phyloP scores from a whole-genome alignment of 2,888 invertebrate species.

The Pinctada fucata region DNA sequence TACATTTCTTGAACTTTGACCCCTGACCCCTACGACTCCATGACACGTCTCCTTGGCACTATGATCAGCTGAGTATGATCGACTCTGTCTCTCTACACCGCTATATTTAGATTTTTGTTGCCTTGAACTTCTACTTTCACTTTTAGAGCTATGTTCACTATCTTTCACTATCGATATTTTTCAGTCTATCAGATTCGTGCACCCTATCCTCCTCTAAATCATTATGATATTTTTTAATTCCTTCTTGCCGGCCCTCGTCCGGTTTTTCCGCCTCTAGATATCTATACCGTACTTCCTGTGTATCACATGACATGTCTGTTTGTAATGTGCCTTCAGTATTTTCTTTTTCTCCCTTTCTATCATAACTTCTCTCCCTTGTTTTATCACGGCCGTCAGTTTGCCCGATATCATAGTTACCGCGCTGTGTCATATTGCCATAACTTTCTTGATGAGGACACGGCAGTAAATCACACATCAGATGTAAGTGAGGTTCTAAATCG shows the following conservation, averaged over 20 bases:
- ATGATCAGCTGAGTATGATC: no score
- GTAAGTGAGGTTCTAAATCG: slow-evolving; percentile 60
- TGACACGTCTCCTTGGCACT: not conserved
- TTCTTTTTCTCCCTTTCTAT: not conserved
- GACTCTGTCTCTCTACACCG: no score
- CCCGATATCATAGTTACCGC: no score
- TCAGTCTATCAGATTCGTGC: not conserved
- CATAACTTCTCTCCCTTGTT: slow-evolving; percentile 3
- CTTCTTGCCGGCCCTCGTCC: slow-evolving; percentile 45
- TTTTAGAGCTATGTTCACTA: not conserved
- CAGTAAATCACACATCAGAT: slow-evolving; percentile 62
- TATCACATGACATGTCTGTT: not conserved
- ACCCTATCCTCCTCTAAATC: not conserved
- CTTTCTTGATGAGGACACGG: slow-evolving; percentile 57
- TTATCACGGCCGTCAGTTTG: not conserved
- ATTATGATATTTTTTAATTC: not conserved
- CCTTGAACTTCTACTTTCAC: not conserved
- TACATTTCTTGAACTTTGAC: not conserved
- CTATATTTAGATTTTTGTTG: not conserved
- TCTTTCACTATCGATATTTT: slow-evolving; percentile 4
- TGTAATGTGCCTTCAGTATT: not conserved
- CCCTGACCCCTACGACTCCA: not conserved
- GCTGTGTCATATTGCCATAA: not conserved
- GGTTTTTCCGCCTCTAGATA: slow-evolving; percentile 63
- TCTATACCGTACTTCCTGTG: slow-evolving; percentile 47